Base-by-base conservation (phyloP, 2,888 invertebrate genomes). In the Stenchaetothrips biformis region DNA sequence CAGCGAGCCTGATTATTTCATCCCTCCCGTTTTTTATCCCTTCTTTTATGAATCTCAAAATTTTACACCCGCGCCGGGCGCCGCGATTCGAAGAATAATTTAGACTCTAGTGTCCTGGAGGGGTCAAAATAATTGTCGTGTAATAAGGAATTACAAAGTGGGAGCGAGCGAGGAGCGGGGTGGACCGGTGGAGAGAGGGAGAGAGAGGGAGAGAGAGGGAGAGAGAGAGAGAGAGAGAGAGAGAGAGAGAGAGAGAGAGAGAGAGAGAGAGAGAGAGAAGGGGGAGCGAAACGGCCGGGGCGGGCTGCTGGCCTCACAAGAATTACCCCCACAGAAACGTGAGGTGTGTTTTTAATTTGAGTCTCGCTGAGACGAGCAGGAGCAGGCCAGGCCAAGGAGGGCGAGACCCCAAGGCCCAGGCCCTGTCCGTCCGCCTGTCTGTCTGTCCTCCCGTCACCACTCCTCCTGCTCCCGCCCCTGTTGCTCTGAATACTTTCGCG, bases 261-360 rank as follows among this genome's bases (percentile, higher is more conserved):
- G 37, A 53, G 9, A 9, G 53, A 13, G 13, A 18, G 53, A 4
- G 67, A 9, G 67, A 3, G 67, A 67, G 21, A 4, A 4, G 37
- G 37, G 21, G 25, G 67, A 13, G n/a, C 59, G 13, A 9, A 8
- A 7, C 25, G 21, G 67, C 59, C 59, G 53, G 16, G 13, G 37
- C 4, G 37, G 37, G 59, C 59, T 6, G 59, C 67, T 74, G 25
- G 67, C 21, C 67, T 74, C 67, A n/a, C 67, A 74, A 74, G 67
- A 74, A 74, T 74, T 74, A 74, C 67, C 67, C 67, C 67, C 67
- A 25, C 67, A 25, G 67, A 74, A 21, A 74, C 67, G 67, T 74
- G 67, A 74, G 67, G 67, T 74, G 67, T 74, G 67, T 74, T 74
- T 74, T 74, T 74, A 74, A 74, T 74, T 74, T 74, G 53, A 53